phyloP scores from a whole-genome alignment of 2,888 invertebrate species.

The Hecatera dysodea region DNA sequence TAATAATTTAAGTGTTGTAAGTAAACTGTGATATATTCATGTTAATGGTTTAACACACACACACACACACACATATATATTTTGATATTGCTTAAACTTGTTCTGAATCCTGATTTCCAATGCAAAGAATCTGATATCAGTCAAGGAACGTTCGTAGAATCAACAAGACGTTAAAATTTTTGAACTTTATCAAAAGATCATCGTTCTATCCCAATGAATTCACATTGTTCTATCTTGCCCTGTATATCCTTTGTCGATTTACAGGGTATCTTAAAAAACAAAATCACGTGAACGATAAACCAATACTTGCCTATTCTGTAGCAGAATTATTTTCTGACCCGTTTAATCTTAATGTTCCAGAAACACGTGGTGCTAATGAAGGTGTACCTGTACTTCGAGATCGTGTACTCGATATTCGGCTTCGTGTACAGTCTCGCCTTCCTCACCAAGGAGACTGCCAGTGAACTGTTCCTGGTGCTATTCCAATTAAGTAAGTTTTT shows the following conservation, averaged over 20 bases:
- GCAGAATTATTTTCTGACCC: not conserved
- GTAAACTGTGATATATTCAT: not conserved
- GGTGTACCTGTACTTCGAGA: constrained; percentile 86
- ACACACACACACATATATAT: not conserved
- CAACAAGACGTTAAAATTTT: too few species aligned
- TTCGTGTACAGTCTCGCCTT: constrained; percentile 85
- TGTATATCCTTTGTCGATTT: too few species aligned
- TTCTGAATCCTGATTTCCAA: not conserved
- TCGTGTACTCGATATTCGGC: constrained; percentile 83
- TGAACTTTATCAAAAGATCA: too few species aligned
- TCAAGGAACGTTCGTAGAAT: too few species aligned
- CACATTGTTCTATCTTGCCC: too few species aligned
- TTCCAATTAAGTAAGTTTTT: constrained; percentile 85
- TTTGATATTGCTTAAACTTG: not conserved
- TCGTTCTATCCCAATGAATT: too few species aligned
- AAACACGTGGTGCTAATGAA: constrained; percentile 87
- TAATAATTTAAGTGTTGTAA: not conserved
- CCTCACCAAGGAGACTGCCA: constrained; percentile 82
- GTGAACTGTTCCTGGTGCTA: constrained; percentile 85
- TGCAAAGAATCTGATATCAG: too few species aligned
- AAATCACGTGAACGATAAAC: too few species aligned
- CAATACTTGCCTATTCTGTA: too few species aligned
- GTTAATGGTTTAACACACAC: not conserved
- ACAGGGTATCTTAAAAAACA: too few species aligned
- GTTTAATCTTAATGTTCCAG: constrained; percentile 71